These are phyloP conservation scores for Parapristionchus giblindavisi DNA, from an alignment of 2,888 invertebrate genomes.

Conservation along the genomic window DNA sequence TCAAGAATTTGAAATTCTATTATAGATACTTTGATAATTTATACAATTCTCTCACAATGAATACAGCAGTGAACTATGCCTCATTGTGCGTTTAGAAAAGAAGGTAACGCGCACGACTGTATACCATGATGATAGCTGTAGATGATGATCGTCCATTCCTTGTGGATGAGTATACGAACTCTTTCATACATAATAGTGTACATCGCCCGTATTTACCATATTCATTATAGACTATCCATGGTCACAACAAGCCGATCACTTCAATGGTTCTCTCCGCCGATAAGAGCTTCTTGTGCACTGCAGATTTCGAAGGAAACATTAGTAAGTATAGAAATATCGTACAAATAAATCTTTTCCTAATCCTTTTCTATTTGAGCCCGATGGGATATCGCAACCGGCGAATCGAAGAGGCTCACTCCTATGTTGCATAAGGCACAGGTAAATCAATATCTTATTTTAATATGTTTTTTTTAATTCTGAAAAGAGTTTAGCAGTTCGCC, in stretches of 20 bases:
- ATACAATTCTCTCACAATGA: too few species aligned
- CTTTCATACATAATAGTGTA: too few species aligned
- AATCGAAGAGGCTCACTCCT: conserved; percentile 80
- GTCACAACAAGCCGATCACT: conserved; percentile 97
- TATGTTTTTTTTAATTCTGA: not conserved
- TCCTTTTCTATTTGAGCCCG: conserved; percentile 62
- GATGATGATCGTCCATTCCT: too few species aligned
- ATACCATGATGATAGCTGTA: too few species aligned
- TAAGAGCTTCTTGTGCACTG: conserved; percentile 84
- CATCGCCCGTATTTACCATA: too few species aligned
- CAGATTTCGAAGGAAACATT: conserved; percentile 90
- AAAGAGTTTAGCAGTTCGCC: not conserved
- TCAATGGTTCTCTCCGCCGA: conserved; percentile 82
- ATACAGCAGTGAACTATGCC: too few species aligned
- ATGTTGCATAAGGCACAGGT: conserved; percentile 95
- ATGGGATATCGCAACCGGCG: conserved; percentile 76
- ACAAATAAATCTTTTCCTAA: not conserved
- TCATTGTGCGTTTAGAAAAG: too few species aligned
- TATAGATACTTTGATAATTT: too few species aligned
- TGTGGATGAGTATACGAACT: too few species aligned
- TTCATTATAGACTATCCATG: conserved; percentile 74
- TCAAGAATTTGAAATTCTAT: too few species aligned
- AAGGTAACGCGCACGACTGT: too few species aligned
- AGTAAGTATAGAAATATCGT: conserved; percentile 71
- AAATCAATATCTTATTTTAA: too few species aligned